A percentile compares a stretch with the other conserved stretches of the same genome.
These are phyloP conservation scores for Conomelus anceps DNA, from an alignment of 2,888 invertebrate species.

Conservation along the genomic window DNA sequence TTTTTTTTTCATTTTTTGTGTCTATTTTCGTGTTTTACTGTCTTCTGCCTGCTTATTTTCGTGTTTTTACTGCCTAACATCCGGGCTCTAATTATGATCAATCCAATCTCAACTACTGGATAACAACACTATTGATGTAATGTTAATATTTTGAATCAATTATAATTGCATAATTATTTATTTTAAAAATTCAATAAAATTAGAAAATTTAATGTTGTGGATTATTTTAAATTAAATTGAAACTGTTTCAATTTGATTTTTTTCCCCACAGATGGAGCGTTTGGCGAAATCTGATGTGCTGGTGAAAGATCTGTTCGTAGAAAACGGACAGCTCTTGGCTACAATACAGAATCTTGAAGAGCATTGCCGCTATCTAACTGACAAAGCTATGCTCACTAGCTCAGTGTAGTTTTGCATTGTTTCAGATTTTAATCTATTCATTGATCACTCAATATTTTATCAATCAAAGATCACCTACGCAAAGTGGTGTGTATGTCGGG, in stretches of 20 bases:
- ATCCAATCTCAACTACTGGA: too few species aligned
- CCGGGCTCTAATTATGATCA: too few species aligned
- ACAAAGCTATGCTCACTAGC: not conserved
- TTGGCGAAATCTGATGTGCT: slow-evolving; percentile 66
- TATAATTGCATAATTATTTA: too few species aligned
- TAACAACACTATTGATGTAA: too few species aligned
- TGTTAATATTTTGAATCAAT: too few species aligned
- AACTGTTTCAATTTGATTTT: not conserved
- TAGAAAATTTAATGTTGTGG: not conserved
- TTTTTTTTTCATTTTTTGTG: too few species aligned
- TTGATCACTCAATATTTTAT: not conserved
- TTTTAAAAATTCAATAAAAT: too few species aligned
- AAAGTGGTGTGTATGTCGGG: not conserved
- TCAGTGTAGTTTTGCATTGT: not conserved
- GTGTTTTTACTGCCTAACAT: too few species aligned
- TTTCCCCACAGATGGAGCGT: slow-evolving; percentile 51
- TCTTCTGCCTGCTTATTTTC: too few species aligned
- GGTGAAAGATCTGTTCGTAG: slow-evolving; percentile 75
- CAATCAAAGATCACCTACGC: not conserved
- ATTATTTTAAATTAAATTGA: not conserved
- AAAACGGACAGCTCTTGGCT: slow-evolving; percentile 71
- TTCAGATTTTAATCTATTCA: not conserved
- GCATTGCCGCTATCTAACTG: slow-evolving; percentile 40
- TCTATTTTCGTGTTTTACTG: too few species aligned
- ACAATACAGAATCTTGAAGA: slow-evolving; percentile 54